phyloP scores from a whole-genome alignment of 1,140 invertebrate genomes.

The Macrostomum lignano region DNA sequence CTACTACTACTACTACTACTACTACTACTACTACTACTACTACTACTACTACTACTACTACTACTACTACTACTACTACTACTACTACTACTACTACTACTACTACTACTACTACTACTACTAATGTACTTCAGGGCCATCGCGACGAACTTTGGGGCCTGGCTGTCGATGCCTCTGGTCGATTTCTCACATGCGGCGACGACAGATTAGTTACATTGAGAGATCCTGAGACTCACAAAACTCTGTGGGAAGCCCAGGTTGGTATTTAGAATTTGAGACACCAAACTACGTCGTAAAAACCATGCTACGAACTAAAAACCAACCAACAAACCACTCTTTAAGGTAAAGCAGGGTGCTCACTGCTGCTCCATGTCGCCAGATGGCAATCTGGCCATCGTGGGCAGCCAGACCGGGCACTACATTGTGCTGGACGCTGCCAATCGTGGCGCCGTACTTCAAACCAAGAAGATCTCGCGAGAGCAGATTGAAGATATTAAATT shows the following conservation, averaged over 20 bases:
- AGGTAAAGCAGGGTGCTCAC: no score
- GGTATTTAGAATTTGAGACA: no score
- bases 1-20: constrained; percentile 3
- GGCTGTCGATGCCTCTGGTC: constrained; percentile 46
- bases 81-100: constrained; percentile 7
- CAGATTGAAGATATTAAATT: no score
- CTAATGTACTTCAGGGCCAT: constrained; percentile 45
- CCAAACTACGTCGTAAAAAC: no score
- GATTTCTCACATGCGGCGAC: constrained; percentile 58
- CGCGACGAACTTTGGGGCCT: constrained; percentile 64
- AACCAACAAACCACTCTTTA: no score
- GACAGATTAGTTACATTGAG: constrained; percentile 57
- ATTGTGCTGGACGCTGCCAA: no score
- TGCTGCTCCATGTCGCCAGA: no score
- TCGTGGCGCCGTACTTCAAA: no score
- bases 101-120: constrained; percentile 6
- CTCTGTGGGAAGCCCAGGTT: constrained; percentile 65
- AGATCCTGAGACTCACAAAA: constrained; percentile 55
- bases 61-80: constrained; percentile 7
- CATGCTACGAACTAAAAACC: no score
- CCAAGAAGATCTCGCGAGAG: no score
- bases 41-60: constrained; percentile 6
- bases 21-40: constrained; percentile 7
- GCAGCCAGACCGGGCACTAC: no score
- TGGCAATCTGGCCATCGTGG: no score